Base-by-base conservation (phyloP, 1,140 invertebrate genomes). In the Drosophila micromelanica region DNA sequence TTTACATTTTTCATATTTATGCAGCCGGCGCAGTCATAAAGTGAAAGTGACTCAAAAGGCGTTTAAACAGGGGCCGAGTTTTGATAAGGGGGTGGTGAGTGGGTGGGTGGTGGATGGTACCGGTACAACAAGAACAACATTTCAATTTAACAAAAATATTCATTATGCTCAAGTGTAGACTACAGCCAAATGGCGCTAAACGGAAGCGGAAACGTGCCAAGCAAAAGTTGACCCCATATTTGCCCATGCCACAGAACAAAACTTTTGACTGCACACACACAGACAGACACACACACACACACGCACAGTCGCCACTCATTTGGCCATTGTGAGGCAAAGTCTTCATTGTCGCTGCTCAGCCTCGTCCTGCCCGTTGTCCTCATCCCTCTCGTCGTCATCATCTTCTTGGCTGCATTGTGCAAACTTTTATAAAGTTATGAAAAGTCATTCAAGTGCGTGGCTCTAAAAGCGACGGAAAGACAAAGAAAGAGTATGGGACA, bases 1-100 rank as follows among this genome's bases (percentile, higher is more conserved):
- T 86, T 86, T 81, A 87, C 78, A 86, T 86, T 87, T 86, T 86
- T 86, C 82, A 86, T 86, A 86, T 86, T 86, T 86, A 86, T 86
- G 82, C 82, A 86, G 81, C 49, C 49, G 67, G 60, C 72, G 46
- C 81, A 87, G 63, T 86, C 82, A 54, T 86, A 86, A 86, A 86
- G 82, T 86, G 82, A 86, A 86, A 86, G 81, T 85, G 81, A 85
- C 81, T 74, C 65, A 56, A 62, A 69, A 69, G 65, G 32, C 64
- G 56, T 61, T 69, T 61, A 73, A 57, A 55, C 54, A 38, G 27
- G n/a, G n/a, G n/a, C n/a, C n/a, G n/a, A n/a, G n/a, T n/a, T n/a
- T n/a, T n/a, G n/a, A n/a, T n/a, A n/a, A n/a, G n/a, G n/a, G n/a
- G n/a, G n/a, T n/a, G n/a, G n/a, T n/a, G n/a, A n/a, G n/a, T n/a